phyloP scores from a whole-genome alignment of 2,888 invertebrate genomes.

The Neocrepidodera transversa region DNA sequence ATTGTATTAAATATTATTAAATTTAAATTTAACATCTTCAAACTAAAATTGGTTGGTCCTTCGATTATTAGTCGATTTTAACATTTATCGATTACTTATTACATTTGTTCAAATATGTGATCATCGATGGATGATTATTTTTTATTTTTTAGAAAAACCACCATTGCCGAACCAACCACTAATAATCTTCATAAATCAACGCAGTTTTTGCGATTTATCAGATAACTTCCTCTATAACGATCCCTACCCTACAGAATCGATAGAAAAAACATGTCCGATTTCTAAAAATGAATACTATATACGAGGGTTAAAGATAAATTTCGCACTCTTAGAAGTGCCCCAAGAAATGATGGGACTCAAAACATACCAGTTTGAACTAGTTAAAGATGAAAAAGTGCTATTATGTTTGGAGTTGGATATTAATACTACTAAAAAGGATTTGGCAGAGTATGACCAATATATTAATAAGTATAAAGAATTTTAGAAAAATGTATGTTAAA shows the following conservation, averaged over 20 bases:
- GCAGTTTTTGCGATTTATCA: constrained; percentile 19
- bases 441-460: constrained; percentile 1
- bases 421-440: background rate
- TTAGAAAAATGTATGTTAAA: too few species aligned
- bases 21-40: too few species aligned
- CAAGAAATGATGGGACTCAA: constrained; percentile 12
- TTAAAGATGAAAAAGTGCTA: constrained; percentile 12
- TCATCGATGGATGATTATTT: background rate
- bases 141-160: constrained; percentile 18
- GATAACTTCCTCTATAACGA: constrained; percentile 18
- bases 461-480: background rate
- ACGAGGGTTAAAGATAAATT: constrained; percentile 7
- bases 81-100: too few species aligned
- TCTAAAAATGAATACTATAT: constrained; percentile 20
- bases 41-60: too few species aligned
- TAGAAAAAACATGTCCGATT: constrained; percentile 12
- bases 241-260: background rate
- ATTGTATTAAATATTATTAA: background rate
- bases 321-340: constrained; percentile 7
- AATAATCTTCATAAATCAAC: constrained; percentile 16
- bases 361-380: constrained; percentile 23
- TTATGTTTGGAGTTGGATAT: constrained; percentile 15
- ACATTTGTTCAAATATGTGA: too few species aligned
- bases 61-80: too few species aligned
- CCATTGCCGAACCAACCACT: background rate